These are phyloP conservation scores for Uloborus diversus DNA, from an alignment of 1,140 invertebrate genomes.

Conservation along the genomic window DNA sequence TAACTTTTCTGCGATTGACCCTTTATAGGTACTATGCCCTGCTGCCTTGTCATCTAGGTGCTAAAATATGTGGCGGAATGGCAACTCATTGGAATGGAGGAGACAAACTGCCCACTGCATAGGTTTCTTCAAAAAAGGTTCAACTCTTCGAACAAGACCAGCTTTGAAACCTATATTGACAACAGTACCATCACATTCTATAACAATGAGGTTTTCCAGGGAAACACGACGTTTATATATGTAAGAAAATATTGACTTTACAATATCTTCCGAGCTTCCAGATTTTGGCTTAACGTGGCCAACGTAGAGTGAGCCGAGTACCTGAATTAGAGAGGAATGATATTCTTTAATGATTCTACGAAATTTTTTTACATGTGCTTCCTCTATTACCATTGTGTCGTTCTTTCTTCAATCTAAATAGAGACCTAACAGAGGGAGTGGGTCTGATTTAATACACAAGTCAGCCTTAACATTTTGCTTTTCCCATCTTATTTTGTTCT, in stretches of 20 bases:
- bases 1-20: not conserved
- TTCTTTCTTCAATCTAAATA: no score
- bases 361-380: no score
- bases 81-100: no score
- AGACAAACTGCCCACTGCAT: no score
- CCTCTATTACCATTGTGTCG: no score
- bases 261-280: constrained; percentile 2
- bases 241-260: not conserved
- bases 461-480: not conserved
- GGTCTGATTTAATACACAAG: not conserved
- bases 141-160: not conserved
- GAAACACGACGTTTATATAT: not conserved
- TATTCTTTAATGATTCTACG: not conserved
- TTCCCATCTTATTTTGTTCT: not conserved
- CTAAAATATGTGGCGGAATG: not conserved
- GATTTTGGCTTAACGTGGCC: not conserved
- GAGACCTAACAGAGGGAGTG: not conserved
- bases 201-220: not conserved
- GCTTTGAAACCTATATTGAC: not conserved
- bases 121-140: not conserved
- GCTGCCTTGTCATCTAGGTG: not conserved
- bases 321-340: constrained; percentile 6
- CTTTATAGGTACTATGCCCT: no score
- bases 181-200: not conserved
- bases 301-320: constrained; percentile 4